These are phyloP conservation scores for Limenitis camilla DNA, from an alignment of 2,888 invertebrate species.

Conservation along the genomic window DNA sequence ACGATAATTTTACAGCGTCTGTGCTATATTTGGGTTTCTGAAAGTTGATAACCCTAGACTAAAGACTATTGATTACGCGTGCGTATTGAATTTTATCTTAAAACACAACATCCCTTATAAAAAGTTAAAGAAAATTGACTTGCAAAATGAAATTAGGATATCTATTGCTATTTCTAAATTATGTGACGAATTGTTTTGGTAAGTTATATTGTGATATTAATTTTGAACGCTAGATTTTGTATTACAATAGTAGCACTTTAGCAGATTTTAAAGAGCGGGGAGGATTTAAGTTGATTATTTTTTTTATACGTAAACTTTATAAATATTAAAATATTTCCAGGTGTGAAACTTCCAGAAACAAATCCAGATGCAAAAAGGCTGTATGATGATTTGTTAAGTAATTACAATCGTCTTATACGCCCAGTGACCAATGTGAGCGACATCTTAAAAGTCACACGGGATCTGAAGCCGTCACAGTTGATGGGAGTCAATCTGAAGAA, in stretches of 20 bases:
- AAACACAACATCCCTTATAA: slow-evolving; percentile 31
- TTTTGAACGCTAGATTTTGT: too few species aligned
- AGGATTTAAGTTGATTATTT: too few species aligned
- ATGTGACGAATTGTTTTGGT: slow-evolving; percentile 43
- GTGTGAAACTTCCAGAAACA: slow-evolving; percentile 77
- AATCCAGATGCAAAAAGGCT: slow-evolving; percentile 96
- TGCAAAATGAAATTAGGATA: slow-evolving; percentile 45
- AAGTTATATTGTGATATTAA: slow-evolving; percentile 29
- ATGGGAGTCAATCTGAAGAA: slow-evolving; percentile 94
- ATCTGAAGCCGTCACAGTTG: slow-evolving; percentile 90
- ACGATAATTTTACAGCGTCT: too few species aligned
- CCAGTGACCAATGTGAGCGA: slow-evolving; percentile 95
- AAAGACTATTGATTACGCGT: slow-evolving; percentile 58
- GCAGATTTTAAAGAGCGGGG: too few species aligned
- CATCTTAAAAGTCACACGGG: slow-evolving; percentile 92
- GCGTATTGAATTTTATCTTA: slow-evolving; percentile 37
- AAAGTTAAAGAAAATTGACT: slow-evolving; percentile 19
- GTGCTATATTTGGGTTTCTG: too few species aligned
- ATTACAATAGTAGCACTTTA: background rate
- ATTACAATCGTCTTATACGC: slow-evolving; percentile 95
- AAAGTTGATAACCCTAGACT: background rate
- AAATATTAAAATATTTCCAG: too few species aligned
- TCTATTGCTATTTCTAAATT: slow-evolving; percentile 41
- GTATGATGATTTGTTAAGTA: slow-evolving; percentile 95
- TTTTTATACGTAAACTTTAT: too few species aligned